Conservation (phyloP, 64 coral and sea anemone species). For the Anthopleura sola region DNA sequence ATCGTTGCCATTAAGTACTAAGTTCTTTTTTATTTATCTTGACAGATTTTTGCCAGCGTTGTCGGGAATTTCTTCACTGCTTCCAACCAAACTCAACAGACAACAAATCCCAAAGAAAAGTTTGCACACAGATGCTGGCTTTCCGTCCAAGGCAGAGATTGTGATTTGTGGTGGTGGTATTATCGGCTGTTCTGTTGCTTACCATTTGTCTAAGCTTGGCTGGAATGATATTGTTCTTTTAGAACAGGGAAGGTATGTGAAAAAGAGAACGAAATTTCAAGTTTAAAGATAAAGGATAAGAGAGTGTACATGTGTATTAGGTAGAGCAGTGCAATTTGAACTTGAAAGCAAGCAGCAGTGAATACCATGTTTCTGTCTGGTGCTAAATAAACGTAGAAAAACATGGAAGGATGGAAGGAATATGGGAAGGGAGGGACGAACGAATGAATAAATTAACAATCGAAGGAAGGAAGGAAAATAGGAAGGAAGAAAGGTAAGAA, state of each 20-base stretch:
- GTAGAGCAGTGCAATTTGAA: no score
- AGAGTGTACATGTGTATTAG: no score
- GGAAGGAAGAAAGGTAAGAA: no score
- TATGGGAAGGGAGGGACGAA: no score
- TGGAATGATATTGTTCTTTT: conserved; percentile 79
- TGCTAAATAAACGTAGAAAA: no score
- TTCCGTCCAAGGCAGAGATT: conserved; percentile 64
- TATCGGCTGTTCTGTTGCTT: conserved; percentile 82
- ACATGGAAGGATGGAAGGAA: no score
- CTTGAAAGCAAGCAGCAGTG: no score
- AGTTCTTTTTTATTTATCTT: background rate
- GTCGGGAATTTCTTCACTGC: background rate
- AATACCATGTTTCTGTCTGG: no score
- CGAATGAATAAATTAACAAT: no score
- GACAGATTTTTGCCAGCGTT: background rate
- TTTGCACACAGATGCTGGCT: background rate
- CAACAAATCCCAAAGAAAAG: background rate
- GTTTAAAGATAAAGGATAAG: background rate
- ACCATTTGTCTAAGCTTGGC: conserved; percentile 88
- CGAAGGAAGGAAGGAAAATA: no score
- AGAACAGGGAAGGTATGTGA: conserved; percentile 84
- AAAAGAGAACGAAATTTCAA: background rate
- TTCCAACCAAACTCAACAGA: background rate
- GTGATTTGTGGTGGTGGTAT: conserved; percentile 89
- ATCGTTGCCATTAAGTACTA: background rate